Evolutionary conservation across 2,113 vertebrate genomes (phyloP).

Genomic region (Dicaeum eximium): DNA sequence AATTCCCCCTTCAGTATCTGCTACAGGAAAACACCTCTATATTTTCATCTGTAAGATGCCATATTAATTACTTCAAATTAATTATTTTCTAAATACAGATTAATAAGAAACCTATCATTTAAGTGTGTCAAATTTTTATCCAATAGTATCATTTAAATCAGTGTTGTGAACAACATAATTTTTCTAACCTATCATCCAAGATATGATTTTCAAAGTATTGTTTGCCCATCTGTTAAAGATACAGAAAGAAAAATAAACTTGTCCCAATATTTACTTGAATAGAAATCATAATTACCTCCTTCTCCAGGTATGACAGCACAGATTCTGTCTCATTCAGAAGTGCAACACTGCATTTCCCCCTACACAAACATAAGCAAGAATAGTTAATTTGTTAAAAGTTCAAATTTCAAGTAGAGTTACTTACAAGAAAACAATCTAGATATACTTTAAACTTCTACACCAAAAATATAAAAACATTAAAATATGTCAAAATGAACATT

Average conservation of each 20-base stretch:
- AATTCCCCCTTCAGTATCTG: background rate
- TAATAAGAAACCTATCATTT: background rate
- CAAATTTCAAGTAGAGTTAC: background rate
- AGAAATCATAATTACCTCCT: constrained; percentile 81
- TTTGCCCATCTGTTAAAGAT: background rate
- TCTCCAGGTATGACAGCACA: constrained; percentile 93
- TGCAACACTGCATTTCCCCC: constrained; percentile 96
- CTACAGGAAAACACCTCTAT: background rate
- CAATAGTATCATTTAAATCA: background rate
- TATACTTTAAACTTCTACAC: background rate
- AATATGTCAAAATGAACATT: background rate
- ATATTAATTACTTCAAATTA: background rate
- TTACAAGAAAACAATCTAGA: background rate
- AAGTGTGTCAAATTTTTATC: background rate
- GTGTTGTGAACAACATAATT: background rate
- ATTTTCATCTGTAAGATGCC: background rate
- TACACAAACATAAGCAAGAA: constrained; percentile 52
- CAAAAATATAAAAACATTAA: background rate
- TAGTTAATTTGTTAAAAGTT: background rate
- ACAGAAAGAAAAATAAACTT: background rate
- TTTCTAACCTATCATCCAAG: background rate
- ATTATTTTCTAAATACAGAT: background rate
- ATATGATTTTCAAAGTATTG: background rate
- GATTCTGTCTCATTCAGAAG: constrained; percentile 95
- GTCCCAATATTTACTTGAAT: background rate